Conservation (phyloP, 2,888 invertebrate genomes). For the Melanchra persicariae region DNA sequence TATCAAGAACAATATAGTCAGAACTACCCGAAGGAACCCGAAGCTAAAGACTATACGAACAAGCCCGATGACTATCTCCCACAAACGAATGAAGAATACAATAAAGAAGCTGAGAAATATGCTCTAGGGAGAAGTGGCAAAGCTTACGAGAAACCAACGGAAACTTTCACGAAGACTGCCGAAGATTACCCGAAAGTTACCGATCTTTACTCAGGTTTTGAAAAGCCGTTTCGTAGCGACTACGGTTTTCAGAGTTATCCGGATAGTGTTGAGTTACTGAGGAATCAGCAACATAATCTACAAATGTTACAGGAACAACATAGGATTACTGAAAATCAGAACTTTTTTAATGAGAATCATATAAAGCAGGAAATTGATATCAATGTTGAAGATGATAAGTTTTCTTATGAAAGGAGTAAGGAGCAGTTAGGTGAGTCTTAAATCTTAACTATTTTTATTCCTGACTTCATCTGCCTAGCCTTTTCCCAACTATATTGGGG, state of each 20-base stretch:
- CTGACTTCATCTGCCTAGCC: too few relatives aligned
- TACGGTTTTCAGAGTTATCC: constrained; percentile 70
- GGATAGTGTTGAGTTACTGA: constrained; percentile 80
- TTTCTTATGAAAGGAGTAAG: constrained; percentile 80
- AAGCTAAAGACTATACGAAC: constrained; percentile 83
- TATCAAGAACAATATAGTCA: constrained; percentile 47
- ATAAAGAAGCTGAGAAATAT: constrained; percentile 86
- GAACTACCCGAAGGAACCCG: constrained; percentile 56
- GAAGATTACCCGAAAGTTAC: constrained; percentile 72
- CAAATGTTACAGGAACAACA: constrained; percentile 84
- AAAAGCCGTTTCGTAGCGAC: constrained; percentile 69
- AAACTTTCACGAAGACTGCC: constrained; percentile 42
- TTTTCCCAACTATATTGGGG: too few relatives aligned
- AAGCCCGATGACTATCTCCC: constrained; percentile 81
- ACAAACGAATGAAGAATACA: constrained; percentile 86
- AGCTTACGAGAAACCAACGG: constrained; percentile 78
- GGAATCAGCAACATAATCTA: constrained; percentile 85
- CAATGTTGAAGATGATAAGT: constrained; percentile 82
- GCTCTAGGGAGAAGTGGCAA: constrained; percentile 79
- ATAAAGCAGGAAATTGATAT: constrained; percentile 86
- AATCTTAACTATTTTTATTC: too few relatives aligned
- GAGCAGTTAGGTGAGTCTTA: constrained; percentile 77
- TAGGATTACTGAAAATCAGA: constrained; percentile 81
- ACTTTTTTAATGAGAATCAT: constrained; percentile 83
- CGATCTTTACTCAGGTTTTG: constrained; percentile 60